Evolutionary conservation across 2,113 vertebrate species (phyloP).

Genomic region (Gasterosteus aculeatus): DNA sequence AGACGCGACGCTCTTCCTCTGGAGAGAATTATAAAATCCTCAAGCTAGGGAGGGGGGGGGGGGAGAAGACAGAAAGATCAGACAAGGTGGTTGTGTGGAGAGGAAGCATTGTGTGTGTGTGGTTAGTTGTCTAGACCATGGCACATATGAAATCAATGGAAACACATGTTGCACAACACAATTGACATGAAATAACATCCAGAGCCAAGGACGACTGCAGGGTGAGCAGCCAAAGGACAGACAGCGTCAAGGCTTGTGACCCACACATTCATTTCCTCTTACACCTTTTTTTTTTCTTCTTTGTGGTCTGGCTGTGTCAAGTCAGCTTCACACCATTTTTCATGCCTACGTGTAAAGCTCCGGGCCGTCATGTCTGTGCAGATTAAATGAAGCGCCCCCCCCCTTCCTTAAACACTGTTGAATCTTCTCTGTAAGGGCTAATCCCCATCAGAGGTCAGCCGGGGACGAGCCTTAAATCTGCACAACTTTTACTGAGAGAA

Average conservation of each 20-base stretch:
- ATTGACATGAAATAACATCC: background rate
- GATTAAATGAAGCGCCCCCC: constrained; percentile 6
- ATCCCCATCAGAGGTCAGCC: constrained; percentile 14
- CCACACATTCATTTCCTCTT: constrained; percentile 8
- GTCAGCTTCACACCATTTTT: background rate
- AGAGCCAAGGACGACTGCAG: constrained; percentile 37
- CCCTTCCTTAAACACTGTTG: background rate
- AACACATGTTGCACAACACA: constrained; percentile 22
- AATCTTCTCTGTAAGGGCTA: constrained; percentile 23
- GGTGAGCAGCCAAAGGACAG: constrained; percentile 30
- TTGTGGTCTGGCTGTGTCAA: background rate
- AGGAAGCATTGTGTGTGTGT: constrained; percentile 24
- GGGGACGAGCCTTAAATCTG: background rate
- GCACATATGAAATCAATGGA: constrained; percentile 23
- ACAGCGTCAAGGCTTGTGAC: background rate
- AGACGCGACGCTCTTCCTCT: constrained; percentile 79
- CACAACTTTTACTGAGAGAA: constrained; percentile 4
- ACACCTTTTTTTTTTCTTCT: background rate
- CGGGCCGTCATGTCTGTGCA: background rate
- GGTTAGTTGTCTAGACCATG: constrained; percentile 42
- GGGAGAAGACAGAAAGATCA: constrained; percentile 75
- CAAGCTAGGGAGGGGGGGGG: constrained; percentile 75
- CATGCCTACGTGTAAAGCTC: background rate
- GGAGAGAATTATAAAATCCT: constrained; percentile 83
- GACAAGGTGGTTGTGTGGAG: constrained; percentile 61